A percentile compares a stretch with the other conserved stretches of the same genome.
phyloP scores from a whole-genome alignment of 2,888 invertebrate species.

The Mythimna loreyi region DNA sequence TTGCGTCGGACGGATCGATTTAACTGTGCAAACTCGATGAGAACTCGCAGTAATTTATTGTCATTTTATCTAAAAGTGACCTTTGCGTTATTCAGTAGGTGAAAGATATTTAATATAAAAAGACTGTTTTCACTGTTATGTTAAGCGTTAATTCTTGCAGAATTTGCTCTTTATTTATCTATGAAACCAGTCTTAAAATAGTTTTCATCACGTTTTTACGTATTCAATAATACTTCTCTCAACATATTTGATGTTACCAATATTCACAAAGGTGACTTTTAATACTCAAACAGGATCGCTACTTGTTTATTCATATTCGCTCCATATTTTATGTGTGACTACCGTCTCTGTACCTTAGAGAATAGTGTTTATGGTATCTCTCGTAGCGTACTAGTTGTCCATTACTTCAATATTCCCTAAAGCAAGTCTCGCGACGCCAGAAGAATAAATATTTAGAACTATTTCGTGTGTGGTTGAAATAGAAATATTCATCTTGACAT shows the following conservation, averaged over 20 bases:
- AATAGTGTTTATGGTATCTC: conserved; percentile 37
- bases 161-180: not conserved
- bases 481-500: conserved; percentile 12
- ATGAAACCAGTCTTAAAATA: not conserved
- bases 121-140: not conserved
- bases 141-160: not conserved
- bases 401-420: conserved; percentile 54
- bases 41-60: conserved; percentile 52
- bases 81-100: conserved; percentile 17
- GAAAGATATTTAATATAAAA: not conserved
- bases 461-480: conserved; percentile 1
- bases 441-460: conserved; percentile 44
- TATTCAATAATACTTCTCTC: not conserved
- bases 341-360: conserved; percentile 22
- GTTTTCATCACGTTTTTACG: not conserved
- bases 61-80: conserved; percentile 33
- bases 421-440: conserved; percentile 32
- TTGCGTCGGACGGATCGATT: conserved; percentile 71
- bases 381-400: conserved; percentile 39
- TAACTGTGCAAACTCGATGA: conserved; percentile 63
- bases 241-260: conserved; percentile 10
- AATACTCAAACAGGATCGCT: not conserved
- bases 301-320: conserved; percentile 39
- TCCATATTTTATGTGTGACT: conserved; percentile 34
- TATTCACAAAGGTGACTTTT: conserved; percentile 14